These are phyloP conservation scores for Acrocephalus scirpaceus DNA, from an alignment of 2,797 vertebrate genomes.

Conservation along the genomic window DNA sequence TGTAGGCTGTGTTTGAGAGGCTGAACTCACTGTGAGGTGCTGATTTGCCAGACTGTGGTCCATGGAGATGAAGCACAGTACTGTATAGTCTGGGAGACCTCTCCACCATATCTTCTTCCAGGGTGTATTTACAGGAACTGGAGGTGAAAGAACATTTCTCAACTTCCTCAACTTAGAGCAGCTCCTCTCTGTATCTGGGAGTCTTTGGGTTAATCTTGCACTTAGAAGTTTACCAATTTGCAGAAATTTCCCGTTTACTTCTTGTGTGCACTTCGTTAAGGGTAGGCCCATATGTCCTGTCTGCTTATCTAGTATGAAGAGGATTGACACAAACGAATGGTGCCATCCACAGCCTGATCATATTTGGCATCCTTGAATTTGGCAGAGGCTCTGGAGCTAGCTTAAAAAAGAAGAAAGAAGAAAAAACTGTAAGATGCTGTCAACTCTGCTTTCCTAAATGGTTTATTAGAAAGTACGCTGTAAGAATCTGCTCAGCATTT, in stretches of 20 bases:
- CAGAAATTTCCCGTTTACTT: conserved; percentile 11
- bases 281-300: conserved; percentile 44
- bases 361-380: conserved; percentile 40
- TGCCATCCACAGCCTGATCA: conserved; percentile 46
- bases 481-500: conserved; percentile 50
- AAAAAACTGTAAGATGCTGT: conserved; percentile 32
- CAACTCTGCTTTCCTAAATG: conserved; percentile 45
- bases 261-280: conserved; percentile 11
- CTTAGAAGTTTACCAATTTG: not conserved
- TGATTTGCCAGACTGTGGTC: not conserved
- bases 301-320: conserved; percentile 13
- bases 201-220: conserved; percentile 14
- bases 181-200: not conserved
- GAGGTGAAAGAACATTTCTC: not conserved
- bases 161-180: not conserved
- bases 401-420: conserved; percentile 27
- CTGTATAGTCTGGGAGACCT: not conserved
- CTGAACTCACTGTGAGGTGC: not conserved
- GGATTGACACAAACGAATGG: conserved; percentile 16
- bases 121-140: not conserved
- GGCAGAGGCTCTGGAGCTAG: conserved; percentile 22
- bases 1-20: not conserved
- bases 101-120: not conserved
- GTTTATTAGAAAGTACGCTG: conserved; percentile 37
- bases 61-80: not conserved